Evolutionary conservation across 2,888 invertebrate genomes (phyloP).

Genomic region (Cetonia aurata): DNA sequence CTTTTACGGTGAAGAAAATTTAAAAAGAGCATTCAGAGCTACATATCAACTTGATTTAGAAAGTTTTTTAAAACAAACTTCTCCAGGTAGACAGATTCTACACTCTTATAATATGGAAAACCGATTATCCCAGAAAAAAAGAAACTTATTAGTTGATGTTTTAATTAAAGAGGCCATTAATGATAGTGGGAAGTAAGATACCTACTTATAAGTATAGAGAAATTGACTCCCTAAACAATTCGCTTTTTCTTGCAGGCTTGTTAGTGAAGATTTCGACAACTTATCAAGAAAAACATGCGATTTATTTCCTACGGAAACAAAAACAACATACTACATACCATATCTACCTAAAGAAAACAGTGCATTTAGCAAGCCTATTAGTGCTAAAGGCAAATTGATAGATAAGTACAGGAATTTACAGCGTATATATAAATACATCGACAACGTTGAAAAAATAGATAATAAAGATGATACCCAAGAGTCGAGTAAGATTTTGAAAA

Average conservation of each 20-base stretch:
- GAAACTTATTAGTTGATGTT: slow-evolving; percentile 4
- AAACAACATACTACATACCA: slow-evolving; percentile 14
- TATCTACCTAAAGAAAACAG: slow-evolving; percentile 10
- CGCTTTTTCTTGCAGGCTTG: slow-evolving; percentile 6
- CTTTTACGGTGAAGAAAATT: neutral
- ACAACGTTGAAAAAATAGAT: too few species aligned
- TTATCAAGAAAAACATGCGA: neutral
- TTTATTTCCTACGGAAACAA: slow-evolving; percentile 7
- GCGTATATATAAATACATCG: slow-evolving; percentile 4
- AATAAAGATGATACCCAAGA: too few species aligned
- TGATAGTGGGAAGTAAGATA: slow-evolving; percentile 11
- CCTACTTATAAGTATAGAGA: neutral
- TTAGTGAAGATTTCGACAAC: slow-evolving; percentile 12
- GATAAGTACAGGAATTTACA: slow-evolving; percentile 20
- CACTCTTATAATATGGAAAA: neutral
- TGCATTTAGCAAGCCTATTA: slow-evolving; percentile 3
- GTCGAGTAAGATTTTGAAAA: neutral
- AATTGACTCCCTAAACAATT: neutral
- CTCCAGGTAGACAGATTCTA: slow-evolving; percentile 1
- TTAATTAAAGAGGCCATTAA: slow-evolving; percentile 15
- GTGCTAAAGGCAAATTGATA: slow-evolving; percentile 23
- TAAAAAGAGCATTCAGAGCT: neutral
- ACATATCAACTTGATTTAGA: slow-evolving; percentile 14
- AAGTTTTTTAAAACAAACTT: neutral
- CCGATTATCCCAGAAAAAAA: neutral